phyloP scores from a whole-genome alignment of 2,113 vertebrate species.

The Eurystomus gularis region DNA sequence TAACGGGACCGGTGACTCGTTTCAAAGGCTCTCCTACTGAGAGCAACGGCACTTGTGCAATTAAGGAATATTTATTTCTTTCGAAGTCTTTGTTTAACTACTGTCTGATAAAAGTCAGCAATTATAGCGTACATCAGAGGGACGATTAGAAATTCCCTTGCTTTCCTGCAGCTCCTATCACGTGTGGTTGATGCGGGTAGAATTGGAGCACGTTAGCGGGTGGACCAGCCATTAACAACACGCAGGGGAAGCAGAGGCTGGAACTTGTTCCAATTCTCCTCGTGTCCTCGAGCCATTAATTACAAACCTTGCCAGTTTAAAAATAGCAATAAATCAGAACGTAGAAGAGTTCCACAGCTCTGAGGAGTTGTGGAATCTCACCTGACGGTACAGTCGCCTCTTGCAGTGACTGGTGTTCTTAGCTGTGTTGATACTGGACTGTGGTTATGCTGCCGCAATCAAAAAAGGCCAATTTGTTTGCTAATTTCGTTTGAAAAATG shows the following conservation, averaged over 20 bases:
- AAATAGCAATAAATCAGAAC: conserved; percentile 33
- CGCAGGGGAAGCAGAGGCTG: conserved; percentile 53
- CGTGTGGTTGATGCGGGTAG: conserved; percentile 60
- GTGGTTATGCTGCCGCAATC: neutral
- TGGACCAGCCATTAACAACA: conserved; percentile 61
- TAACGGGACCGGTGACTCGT: conserved; percentile 20
- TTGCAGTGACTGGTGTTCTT: neutral
- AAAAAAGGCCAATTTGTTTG: neutral
- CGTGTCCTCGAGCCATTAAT: conserved; percentile 42
- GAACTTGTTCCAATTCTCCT: conserved; percentile 54
- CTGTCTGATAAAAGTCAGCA: conserved; percentile 69
- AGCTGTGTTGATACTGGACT: conserved; percentile 7
- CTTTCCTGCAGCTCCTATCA: conserved; percentile 64
- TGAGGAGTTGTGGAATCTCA: neutral
- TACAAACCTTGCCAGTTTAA: conserved; percentile 9
- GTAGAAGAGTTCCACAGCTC: neutral
- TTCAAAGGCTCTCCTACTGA: conserved; percentile 31
- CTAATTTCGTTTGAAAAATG: neutral
- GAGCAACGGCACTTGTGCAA: conserved; percentile 48
- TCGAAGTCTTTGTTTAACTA: conserved; percentile 68
- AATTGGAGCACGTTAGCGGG: conserved; percentile 64
- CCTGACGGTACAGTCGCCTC: neutral
- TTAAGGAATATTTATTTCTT: conserved; percentile 66
- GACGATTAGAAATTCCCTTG: conserved; percentile 66
- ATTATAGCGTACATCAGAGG: conserved; percentile 64